These are phyloP conservation scores for Syrrhaptes paradoxus DNA, from an alignment of 2,113 vertebrate species.

Conservation along the genomic window DNA sequence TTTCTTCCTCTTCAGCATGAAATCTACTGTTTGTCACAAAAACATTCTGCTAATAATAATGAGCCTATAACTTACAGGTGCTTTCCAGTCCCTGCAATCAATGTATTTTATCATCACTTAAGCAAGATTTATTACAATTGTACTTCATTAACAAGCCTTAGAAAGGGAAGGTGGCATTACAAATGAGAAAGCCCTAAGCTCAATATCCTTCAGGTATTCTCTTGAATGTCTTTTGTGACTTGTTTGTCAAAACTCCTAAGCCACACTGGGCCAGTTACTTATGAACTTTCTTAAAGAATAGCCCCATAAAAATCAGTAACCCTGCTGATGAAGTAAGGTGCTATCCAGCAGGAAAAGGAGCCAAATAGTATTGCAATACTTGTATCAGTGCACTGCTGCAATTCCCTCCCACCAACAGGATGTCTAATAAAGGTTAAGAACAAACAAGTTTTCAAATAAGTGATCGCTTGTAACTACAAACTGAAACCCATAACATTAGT, in stretches of 20 bases:
- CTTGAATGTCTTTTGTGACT: not conserved
- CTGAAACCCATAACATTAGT: not conserved
- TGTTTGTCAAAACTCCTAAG: not conserved
- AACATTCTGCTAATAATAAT: not conserved
- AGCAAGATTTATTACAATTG: not conserved
- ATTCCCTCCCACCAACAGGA: not conserved
- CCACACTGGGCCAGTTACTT: not conserved
- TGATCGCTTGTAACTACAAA: not conserved
- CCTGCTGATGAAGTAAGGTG: not conserved
- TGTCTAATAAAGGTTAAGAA: not conserved
- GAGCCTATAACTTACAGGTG: not conserved
- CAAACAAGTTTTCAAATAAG: not conserved
- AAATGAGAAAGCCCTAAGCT: not conserved
- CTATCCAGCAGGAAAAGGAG: not conserved
- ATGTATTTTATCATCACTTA: not conserved
- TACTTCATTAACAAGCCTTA: not conserved
- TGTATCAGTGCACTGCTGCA: not conserved
- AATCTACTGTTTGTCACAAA: not conserved
- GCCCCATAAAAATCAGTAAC: not conserved
- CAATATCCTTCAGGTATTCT: not conserved
- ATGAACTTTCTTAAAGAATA: not conserved
- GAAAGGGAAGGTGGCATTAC: not conserved
- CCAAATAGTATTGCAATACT: not conserved
- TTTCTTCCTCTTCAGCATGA: not conserved
- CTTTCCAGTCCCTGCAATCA: not conserved